Evolutionary conservation across 2,888 invertebrate species (phyloP).

Genomic region (Pseudococcus jackbeardsleyi): DNA sequence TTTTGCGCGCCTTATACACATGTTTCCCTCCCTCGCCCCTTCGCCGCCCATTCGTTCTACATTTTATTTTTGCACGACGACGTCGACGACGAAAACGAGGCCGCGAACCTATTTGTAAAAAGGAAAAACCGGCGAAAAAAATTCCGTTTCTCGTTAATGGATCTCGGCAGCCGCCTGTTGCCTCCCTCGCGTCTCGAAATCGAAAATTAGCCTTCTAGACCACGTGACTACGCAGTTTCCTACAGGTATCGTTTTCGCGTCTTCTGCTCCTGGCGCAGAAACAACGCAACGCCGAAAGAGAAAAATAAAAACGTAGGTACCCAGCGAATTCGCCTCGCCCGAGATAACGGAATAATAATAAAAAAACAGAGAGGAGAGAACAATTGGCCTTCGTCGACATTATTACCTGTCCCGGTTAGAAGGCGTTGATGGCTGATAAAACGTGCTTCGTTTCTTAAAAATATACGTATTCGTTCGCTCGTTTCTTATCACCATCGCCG

Average conservation of each 20-base stretch:
- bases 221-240: background rate
- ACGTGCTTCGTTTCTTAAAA: slow-evolving; percentile 62
- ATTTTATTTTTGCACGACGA: too few relatives aligned
- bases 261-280: background rate
- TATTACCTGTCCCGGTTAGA: slow-evolving; percentile 58
- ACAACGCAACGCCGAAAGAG: background rate
- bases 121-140: too few relatives aligned
- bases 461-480: background rate
- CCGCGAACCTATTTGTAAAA: background rate
- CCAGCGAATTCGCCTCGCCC: background rate
- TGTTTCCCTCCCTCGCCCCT: background rate
- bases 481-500: slow-evolving; percentile 2
- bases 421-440: slow-evolving; percentile 63
- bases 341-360: background rate
- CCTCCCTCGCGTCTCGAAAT: background rate
- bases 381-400: slow-evolving; percentile 62
- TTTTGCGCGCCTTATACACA: slow-evolving; percentile 54
- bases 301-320: background rate
- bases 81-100: background rate
- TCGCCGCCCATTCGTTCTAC: background rate
- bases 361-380: background rate
- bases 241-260: background rate
- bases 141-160: background rate
- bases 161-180: background rate
- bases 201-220: background rate